Percentiles rank a stretch among this genome's conserved stretches.
Evolutionary conservation across 2,113 vertebrate species (phyloP).

Genomic region (Macaca fascicularis): DNA sequence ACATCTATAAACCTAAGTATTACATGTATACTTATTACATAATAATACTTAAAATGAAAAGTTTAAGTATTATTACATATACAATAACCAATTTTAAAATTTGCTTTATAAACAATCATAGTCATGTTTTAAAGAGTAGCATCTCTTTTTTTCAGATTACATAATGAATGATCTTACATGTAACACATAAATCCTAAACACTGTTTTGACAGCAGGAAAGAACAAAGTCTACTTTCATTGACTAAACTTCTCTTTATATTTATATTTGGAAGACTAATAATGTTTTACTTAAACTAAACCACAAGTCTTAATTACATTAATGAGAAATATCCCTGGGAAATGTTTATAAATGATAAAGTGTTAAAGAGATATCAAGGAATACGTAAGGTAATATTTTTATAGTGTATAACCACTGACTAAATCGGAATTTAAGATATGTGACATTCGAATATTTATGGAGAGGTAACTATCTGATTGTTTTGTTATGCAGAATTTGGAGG

Average conservation of each 20-base stretch:
- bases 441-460: not conserved
- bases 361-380: not conserved
- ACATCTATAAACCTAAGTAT: not conserved
- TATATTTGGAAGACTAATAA: not conserved
- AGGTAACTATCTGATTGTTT: not conserved
- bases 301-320: not conserved
- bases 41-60: too few species aligned
- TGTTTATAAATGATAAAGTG: not conserved
- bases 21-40: too few species aligned
- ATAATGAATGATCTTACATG: not conserved
- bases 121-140: not conserved
- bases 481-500: slow-evolving; percentile 1
- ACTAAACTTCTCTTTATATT: slow-evolving; percentile 14
- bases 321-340: not conserved
- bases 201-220: not conserved
- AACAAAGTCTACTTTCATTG: slow-evolving; percentile 13
- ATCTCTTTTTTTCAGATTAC: not conserved
- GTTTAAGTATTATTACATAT: not conserved
- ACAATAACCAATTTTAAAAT: not conserved
- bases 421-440: not conserved
- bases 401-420: not conserved
- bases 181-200: not conserved
- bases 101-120: not conserved
- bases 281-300: slow-evolving; percentile 3
- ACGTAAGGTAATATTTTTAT: not conserved